These are phyloP conservation scores for Lumbricus terrestris DNA, from an alignment of 2,888 invertebrate genomes.

Conservation along the genomic window DNA sequence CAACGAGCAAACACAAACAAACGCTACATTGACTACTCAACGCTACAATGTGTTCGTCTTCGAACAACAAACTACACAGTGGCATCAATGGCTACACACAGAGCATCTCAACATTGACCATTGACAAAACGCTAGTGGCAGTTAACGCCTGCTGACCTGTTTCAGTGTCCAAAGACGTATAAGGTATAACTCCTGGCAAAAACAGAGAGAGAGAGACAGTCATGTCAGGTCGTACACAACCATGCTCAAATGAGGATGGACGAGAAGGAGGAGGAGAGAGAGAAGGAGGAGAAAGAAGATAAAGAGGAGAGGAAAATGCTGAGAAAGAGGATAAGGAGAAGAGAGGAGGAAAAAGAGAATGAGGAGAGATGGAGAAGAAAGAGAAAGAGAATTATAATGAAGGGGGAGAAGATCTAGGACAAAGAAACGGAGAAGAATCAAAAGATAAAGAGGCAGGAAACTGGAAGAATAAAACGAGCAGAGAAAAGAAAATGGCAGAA, in stretches of 20 bases:
- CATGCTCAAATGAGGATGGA: no score
- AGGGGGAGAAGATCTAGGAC: neutral
- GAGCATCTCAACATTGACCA: neutral
- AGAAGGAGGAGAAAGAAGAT: no score
- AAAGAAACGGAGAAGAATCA: neutral
- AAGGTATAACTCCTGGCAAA: constrained; percentile 25
- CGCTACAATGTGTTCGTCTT: neutral
- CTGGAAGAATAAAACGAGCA: no score
- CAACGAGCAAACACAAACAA: neutral
- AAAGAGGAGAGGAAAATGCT: no score
- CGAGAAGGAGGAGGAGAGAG: no score
- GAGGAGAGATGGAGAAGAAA: neutral
- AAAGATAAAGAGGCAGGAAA: no score
- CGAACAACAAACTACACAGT: neutral
- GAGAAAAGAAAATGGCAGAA: no score
- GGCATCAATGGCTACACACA: neutral
- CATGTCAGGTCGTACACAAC: no score
- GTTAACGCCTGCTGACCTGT: constrained; percentile 19
- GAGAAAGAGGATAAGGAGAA: no score
- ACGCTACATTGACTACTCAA: neutral
- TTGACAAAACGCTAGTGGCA: neutral
- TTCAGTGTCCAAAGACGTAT: constrained; percentile 21
- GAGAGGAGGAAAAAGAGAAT: neutral
- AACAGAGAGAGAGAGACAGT: neutral
- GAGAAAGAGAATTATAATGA: neutral